Base-by-base conservation (phyloP, 2,888 invertebrate species). In the Spodoptera littoralis region DNA sequence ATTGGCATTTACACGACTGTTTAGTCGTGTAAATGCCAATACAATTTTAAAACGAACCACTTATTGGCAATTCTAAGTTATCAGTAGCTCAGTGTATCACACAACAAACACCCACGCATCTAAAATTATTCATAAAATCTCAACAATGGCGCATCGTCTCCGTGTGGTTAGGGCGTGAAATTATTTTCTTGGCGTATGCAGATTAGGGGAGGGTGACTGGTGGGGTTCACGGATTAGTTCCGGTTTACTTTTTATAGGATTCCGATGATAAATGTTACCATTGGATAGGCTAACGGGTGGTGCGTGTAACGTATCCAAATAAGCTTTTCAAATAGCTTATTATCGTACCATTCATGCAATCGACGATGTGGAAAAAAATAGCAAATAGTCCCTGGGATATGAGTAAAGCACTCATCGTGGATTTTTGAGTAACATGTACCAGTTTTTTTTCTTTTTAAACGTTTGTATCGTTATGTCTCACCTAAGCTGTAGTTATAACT, bases 231-330 rank as follows among this genome's bases (percentile, higher is more conserved):
- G 88, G 91, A 92, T 94, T 93, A 91, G 94, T 90, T 90, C 91
- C 92, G 93, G 91, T 91, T 92, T 91, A 93, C 88, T 92, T 94
- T 94, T 94, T 93, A 92, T 92, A 90, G 93, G 92, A 93, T 93
- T 93, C 89, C 84, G 90, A 93, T 94, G 93, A 94, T 93, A 93
- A 93, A 93, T 94, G 93, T 90, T 89, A 83, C 82, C 81, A 86
- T 83, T 88, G 85, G 86, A 88, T 86, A 84, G 84, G 83, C 86
- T 90, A 92, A 87, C 93, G 92, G 92, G 84, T 93, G 93, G 92
- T 88, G 93, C 93, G 92, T 93, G 92, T 87, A 92, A 92, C 88
- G 82, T 90, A 88, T 87, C 85, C 88, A 90, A 93, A 93, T 92
- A 90, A 86, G 88, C 85, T 88, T 82, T 85, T 81, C 79, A 79